phyloP scores from a whole-genome alignment of 2,888 invertebrate genomes.

The Sinelater perroti region DNA sequence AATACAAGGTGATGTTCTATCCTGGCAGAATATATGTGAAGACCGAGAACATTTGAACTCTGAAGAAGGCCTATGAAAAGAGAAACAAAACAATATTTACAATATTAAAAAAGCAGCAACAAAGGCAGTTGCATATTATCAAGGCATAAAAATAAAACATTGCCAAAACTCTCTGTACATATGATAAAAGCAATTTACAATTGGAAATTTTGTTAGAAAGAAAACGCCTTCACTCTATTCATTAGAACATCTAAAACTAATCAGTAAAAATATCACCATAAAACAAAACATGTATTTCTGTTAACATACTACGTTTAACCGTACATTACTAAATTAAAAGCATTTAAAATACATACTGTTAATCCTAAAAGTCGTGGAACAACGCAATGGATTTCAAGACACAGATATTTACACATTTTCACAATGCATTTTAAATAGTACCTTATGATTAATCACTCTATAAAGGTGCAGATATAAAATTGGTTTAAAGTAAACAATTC shows the following conservation, averaged over 20 bases:
- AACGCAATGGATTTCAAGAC: conserved; percentile 24
- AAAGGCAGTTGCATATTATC: conserved; percentile 11
- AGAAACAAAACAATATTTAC: conserved; percentile 17
- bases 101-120: conserved; percentile 15
- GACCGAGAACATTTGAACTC: not conserved
- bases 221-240: not conserved
- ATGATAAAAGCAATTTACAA: conserved; percentile 1
- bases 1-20: too few species aligned
- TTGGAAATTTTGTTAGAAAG: not conserved
- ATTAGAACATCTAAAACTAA: conserved; percentile 10
- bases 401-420: conserved; percentile 32
- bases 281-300: conserved; percentile 4
- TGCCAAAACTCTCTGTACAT: conserved; percentile 16
- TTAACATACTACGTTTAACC: not conserved
- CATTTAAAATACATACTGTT: conserved; percentile 27
- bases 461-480: conserved; percentile 32
- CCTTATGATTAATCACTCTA: conserved; percentile 32
- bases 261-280: conserved; percentile 24
- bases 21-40: too few species aligned
- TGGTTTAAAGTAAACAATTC: conserved; percentile 24
- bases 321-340: conserved; percentile 17
- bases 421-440: conserved; percentile 24
- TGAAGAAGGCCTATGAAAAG: not conserved
- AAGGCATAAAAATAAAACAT: conserved; percentile 11
- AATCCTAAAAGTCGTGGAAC: conserved; percentile 23